Evolutionary conservation across 2,113 vertebrate genomes (phyloP).

Genomic region (Periophthalmus modestus): DNA sequence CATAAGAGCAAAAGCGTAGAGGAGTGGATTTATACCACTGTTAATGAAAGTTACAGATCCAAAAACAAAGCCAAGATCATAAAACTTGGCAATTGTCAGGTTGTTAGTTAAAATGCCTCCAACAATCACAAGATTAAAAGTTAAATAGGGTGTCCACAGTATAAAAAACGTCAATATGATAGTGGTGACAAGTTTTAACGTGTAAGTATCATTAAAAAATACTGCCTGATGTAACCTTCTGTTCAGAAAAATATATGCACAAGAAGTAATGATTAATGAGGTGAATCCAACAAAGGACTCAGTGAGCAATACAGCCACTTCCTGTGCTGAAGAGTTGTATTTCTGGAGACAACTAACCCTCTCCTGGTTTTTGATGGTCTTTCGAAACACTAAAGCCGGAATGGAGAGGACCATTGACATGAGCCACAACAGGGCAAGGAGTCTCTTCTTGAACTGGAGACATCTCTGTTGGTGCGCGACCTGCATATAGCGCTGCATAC

Average conservation of each 20-base stretch:
- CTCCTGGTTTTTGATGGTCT: neutral
- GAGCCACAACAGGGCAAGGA: slow-evolving; percentile 31
- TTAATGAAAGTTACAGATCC: no score
- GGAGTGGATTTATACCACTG: slow-evolving; percentile 3
- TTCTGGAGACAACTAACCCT: no score
- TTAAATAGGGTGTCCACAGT: neutral
- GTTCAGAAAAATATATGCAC: no score
- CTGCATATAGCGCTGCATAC: slow-evolving; percentile 38
- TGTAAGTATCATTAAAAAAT: no score
- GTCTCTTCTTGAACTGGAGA: neutral
- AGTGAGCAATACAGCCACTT: no score
- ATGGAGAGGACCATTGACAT: slow-evolving; percentile 7
- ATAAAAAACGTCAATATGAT: neutral
- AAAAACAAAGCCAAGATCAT: no score
- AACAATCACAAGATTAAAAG: neutral
- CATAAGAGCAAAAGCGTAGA: slow-evolving; percentile 30
- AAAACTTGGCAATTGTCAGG: no score
- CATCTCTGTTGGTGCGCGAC: slow-evolving; percentile 1
- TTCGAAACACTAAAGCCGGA: neutral
- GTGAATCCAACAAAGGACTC: no score
- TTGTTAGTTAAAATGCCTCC: neutral
- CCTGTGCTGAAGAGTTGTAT: no score
- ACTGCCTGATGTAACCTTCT: no score
- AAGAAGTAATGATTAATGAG: no score
- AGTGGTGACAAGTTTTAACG: no score